Evolutionary conservation across 2,797 vertebrate genomes (phyloP), one percentile per base, ranked within the genome.

Genomic region (Pangasius larnaudii): DNA sequence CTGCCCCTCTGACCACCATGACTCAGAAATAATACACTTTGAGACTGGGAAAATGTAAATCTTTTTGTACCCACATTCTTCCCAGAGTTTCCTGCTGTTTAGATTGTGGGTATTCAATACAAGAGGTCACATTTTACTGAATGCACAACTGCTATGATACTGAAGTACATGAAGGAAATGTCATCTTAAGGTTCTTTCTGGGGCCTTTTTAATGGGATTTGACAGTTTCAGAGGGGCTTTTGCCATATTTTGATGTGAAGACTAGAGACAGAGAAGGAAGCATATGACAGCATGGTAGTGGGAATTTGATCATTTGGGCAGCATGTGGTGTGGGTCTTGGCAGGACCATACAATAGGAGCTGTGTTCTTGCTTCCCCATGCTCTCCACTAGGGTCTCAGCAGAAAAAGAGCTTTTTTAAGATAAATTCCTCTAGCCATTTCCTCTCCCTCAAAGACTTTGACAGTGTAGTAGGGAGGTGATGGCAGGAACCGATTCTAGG

Each of bases 391-490:
- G 77, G 82, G 90, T 91, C 93, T 93, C 88, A 92, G 91, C 86
- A 92, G 36, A 90, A 88, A 94, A 92, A 92, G 33, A 46, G 33
- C 74, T 67, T 86, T 91, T 92, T 91, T 27, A 46, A 91, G 93
- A 94, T 91, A 91, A 91, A 91, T 92, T 91, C 92, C 90, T 92
- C 85, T 90, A 67, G 92, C 91, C 88, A 90, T 91, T 93, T 93
- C 92, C 91, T 27, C 91, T 93, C 92, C 92, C 92, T 93, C 91
- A 84, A 94, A 95, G 91, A 90, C 71, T 94, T 86, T 94, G 93
- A 96, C 94, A 94, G 93, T 93, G 92, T 92, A 89, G 88, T 91
- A 87, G 88, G 92, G 90, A 93, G 91, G 93, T 94, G 95, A 94
- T 91, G 92, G 93, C 94, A 94, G 94, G 93, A 94, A 95, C 90